These are phyloP conservation scores for Maconellicoccus hirsutus DNA, from an alignment of 1,140 invertebrate genomes.

Conservation along the genomic window DNA sequence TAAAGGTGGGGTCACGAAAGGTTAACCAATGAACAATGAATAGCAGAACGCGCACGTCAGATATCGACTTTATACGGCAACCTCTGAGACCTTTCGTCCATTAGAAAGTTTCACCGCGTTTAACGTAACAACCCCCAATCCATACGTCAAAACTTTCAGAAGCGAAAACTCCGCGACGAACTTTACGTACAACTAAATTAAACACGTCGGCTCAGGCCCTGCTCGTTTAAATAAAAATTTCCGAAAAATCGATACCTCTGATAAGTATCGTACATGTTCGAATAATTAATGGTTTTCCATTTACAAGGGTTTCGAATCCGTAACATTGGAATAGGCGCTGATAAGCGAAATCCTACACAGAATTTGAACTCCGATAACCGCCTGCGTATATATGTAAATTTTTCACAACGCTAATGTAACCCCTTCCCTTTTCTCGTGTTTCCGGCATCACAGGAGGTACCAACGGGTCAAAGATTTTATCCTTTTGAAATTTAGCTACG, in stretches of 20 bases:
- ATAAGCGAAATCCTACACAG: neutral
- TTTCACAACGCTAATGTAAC: neutral
- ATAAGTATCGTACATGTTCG: neutral
- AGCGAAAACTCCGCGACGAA: neutral
- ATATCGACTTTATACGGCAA: slow-evolving; percentile 19
- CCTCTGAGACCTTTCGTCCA: slow-evolving; percentile 19
- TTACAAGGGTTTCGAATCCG: neutral
- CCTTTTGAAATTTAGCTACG: neutral
- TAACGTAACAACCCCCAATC: slow-evolving; percentile 6
- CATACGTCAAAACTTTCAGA: neutral
- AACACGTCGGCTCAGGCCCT: no score
- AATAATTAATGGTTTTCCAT: neutral
- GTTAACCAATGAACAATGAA: slow-evolving; percentile 22
- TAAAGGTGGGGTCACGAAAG: slow-evolving; percentile 19
- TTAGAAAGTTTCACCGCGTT: slow-evolving; percentile 17
- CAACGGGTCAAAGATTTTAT: neutral
- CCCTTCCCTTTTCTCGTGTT: neutral
- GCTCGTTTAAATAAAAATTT: neutral
- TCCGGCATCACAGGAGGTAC: no score
- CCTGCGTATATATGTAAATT: neutral
- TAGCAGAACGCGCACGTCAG: slow-evolving; percentile 13
- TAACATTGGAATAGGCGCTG: neutral
- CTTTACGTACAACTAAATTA: no score
- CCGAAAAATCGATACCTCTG: neutral
- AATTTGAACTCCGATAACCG: neutral